Conservation (phyloP, 2,797 vertebrate genomes). For the Dicrostonyx torquatus region DNA sequence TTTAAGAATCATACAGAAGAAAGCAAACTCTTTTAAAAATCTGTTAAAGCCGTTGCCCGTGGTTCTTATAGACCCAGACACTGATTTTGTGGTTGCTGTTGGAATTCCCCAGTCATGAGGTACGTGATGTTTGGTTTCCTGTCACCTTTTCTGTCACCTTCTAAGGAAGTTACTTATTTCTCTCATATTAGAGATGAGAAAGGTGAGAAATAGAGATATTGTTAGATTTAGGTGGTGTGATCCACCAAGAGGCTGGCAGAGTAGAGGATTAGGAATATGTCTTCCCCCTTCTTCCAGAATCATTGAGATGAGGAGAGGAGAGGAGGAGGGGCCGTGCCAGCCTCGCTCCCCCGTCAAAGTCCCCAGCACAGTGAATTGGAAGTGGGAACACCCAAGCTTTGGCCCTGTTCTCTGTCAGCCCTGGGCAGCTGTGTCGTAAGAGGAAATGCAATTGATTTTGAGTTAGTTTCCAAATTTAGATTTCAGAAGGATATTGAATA, state of each 20-base stretch:
- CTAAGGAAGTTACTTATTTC: constrained; percentile 47
- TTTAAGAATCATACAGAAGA: not conserved
- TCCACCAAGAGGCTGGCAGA: not conserved
- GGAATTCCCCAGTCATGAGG: not conserved
- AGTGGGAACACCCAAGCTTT: not conserved
- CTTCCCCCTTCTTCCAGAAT: rapidly evolving
- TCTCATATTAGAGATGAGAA: constrained; percentile 48
- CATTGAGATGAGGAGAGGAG: not conserved
- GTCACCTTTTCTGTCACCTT: not conserved
- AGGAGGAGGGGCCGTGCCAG: rapidly evolving
- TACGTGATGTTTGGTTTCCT: not conserved
- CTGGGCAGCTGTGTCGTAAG: constrained; percentile 29
- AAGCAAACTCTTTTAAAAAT: not conserved
- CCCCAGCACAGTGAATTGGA: not conserved
- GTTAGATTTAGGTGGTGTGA: not conserved
- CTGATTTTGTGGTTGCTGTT: not conserved
- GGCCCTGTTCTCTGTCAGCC: not conserved
- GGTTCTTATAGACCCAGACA: not conserved
- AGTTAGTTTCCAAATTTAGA: constrained; percentile 74
- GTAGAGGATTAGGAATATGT: not conserved
- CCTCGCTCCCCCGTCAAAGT: not conserved
- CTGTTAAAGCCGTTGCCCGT: not conserved
- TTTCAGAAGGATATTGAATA: constrained; percentile 72
- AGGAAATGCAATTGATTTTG: constrained; percentile 60
- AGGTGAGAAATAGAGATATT: not conserved